Evolutionary conservation across 2,888 invertebrate species (phyloP).

Genomic region (Mellilla xanthometata): DNA sequence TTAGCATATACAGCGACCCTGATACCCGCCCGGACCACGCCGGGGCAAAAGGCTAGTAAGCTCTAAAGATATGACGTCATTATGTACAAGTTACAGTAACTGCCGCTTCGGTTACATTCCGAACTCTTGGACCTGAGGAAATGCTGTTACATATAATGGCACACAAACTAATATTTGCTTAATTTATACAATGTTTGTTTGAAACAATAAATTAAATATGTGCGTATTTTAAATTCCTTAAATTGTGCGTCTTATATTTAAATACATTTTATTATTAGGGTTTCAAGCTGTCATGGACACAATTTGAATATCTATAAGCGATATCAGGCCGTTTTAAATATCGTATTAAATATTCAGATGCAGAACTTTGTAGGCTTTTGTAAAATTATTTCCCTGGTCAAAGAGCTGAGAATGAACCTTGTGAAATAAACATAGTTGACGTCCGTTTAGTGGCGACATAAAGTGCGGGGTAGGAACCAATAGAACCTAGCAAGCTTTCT

Average conservation of each 20-base stretch:
- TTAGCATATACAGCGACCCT: constrained; percentile 80
- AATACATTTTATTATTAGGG: too few relatives aligned
- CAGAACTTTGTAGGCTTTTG: too few relatives aligned
- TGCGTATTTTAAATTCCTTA: too few relatives aligned
- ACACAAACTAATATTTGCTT: too few relatives aligned
- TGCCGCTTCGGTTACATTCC: constrained; percentile 43
- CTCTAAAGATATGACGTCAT: constrained; percentile 81
- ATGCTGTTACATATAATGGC: too few relatives aligned
- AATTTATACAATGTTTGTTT: too few relatives aligned
- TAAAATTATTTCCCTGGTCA: not conserved
- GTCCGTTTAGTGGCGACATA: constrained; percentile 25
- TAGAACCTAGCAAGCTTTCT: constrained; percentile 27
- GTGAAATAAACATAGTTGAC: constrained; percentile 29
- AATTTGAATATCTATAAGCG: too few relatives aligned
- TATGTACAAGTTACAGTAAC: constrained; percentile 65
- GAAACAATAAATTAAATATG: too few relatives aligned
- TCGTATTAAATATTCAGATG: too few relatives aligned
- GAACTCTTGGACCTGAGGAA: constrained; percentile 27
- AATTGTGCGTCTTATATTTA: too few relatives aligned
- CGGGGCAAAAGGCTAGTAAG: constrained; percentile 81
- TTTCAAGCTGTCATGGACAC: too few relatives aligned
- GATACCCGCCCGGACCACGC: constrained; percentile 76
- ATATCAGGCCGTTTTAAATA: too few relatives aligned
- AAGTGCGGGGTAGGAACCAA: constrained; percentile 29
- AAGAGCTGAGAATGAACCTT: constrained; percentile 30